Evolutionary conservation across 1,140 invertebrate species (phyloP).

Genomic region (Drosophila bifasciata): DNA sequence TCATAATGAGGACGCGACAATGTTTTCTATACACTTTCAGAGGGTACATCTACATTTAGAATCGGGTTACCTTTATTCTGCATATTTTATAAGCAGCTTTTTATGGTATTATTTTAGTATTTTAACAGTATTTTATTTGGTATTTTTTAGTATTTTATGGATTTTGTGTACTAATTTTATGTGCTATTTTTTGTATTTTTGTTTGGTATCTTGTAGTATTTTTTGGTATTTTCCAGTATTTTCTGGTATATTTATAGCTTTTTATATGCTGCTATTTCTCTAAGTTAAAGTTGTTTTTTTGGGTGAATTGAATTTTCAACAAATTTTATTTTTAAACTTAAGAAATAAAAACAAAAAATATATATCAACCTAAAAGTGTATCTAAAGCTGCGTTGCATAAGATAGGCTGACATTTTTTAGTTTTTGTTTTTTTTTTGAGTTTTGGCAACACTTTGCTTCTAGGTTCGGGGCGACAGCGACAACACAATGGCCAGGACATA

Average conservation of each 20-base stretch:
- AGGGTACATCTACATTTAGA: background rate
- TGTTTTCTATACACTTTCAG: background rate
- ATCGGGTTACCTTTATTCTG: too few species aligned
- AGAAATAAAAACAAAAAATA: too few species aligned
- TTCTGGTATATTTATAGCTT: too few species aligned
- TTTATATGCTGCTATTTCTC: too few species aligned
- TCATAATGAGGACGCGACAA: conserved; percentile 61
- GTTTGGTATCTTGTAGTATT: background rate
- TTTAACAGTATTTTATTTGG: background rate
- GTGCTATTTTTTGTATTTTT: background rate
- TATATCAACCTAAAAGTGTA: background rate
- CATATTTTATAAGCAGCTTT: too few species aligned
- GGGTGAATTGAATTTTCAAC: too few species aligned
- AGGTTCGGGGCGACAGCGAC: conserved; percentile 48
- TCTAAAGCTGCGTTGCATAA: background rate
- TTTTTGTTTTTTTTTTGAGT: conserved; percentile 11
- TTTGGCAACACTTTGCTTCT: conserved; percentile 57
- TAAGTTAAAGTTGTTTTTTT: too few species aligned
- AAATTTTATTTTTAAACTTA: too few species aligned
- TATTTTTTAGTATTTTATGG: too few species aligned
- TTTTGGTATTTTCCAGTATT: too few species aligned
- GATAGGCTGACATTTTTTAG: background rate
- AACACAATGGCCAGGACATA: conserved; percentile 31
- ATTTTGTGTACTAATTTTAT: too few species aligned
- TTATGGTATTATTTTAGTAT: too few species aligned